phyloP scores from a whole-genome alignment of 1,140 invertebrate species.

The Drosophila yakuba region DNA sequence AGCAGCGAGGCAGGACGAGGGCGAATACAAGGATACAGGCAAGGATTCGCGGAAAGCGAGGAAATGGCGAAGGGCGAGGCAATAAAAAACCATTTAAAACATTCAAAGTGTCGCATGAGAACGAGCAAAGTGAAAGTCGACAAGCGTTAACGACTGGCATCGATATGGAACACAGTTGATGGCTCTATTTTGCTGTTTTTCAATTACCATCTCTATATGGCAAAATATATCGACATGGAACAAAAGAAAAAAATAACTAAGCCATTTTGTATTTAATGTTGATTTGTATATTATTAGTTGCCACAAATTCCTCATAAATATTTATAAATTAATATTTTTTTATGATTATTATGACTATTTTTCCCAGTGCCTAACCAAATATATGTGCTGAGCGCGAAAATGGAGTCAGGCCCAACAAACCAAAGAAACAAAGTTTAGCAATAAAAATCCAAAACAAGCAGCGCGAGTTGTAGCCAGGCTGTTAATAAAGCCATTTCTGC shows the following conservation, averaged over 20 bases:
- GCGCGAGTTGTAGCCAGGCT: conserved; percentile 16
- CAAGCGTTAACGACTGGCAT: conserved; percentile 61
- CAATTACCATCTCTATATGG: conserved; percentile 12
- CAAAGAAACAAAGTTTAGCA: conserved; percentile 76
- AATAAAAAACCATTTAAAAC: conserved; percentile 81
- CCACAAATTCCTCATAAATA: no score
- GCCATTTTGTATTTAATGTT: background rate
- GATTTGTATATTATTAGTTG: no score
- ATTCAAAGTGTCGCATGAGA: conserved; percentile 80
- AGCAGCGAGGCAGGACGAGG: conserved; percentile 46
- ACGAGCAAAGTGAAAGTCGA: conserved; percentile 48
- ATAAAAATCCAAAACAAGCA: conserved; percentile 75
- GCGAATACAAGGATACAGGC: conserved; percentile 37
- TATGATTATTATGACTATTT: background rate
- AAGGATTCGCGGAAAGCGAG: conserved; percentile 14
- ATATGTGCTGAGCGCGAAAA: conserved; percentile 40
- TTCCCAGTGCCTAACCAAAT: conserved; percentile 37
- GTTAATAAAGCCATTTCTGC: conserved; percentile 79
- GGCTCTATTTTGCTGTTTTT: conserved; percentile 27
- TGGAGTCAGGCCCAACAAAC: conserved; percentile 26
- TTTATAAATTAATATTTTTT: background rate
- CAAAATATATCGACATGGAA: background rate
- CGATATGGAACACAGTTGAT: conserved; percentile 49
- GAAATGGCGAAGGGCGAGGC: conserved; percentile 30
- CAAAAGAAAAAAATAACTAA: background rate